These are phyloP conservation scores for Cossypha polioptera DNA, from an alignment of 2,797 vertebrate genomes.

Conservation along the genomic window DNA sequence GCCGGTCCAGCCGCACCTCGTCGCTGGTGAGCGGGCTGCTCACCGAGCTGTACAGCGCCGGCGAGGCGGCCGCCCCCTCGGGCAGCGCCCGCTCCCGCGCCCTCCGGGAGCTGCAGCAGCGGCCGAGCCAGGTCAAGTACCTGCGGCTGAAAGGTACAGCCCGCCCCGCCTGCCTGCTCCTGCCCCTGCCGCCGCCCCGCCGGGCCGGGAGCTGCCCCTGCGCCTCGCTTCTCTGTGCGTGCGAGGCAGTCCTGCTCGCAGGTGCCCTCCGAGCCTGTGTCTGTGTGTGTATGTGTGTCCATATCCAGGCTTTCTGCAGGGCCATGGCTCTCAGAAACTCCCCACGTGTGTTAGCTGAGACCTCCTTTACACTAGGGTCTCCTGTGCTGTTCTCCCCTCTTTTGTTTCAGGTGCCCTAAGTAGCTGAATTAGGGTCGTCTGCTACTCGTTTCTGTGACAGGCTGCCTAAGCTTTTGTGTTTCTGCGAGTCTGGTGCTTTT, in stretches of 20 bases:
- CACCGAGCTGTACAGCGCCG: constrained; percentile 89
- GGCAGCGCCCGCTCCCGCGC: constrained; percentile 82
- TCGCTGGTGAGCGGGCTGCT: constrained; percentile 91
- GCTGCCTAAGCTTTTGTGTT: neutral
- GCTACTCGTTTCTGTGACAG: neutral
- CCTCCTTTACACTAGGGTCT: too few species aligned
- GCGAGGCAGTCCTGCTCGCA: neutral
- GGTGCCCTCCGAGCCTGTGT: neutral
- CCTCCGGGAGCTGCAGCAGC: constrained; percentile 87
- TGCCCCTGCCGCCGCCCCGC: too few species aligned
- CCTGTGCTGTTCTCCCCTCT: neutral
- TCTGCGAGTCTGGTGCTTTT: neutral
- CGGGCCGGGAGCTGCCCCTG: neutral
- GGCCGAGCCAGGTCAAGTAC: constrained; percentile 84
- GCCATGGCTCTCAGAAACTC: neutral
- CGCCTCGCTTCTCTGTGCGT: neutral
- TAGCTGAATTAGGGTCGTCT: neutral
- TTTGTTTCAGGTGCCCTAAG: neutral
- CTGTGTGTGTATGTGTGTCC: rapidly evolving
- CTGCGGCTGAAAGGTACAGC: constrained; percentile 79
- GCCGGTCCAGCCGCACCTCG: constrained; percentile 66
- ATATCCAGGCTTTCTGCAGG: rapidly evolving
- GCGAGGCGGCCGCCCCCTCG: constrained; percentile 85
- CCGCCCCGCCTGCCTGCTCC: neutral
- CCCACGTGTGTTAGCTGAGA: rapidly evolving